These are phyloP conservation scores for Rhimphoctona megacephalus DNA, from an alignment of 2,888 invertebrate genomes.

Conservation along the genomic window DNA sequence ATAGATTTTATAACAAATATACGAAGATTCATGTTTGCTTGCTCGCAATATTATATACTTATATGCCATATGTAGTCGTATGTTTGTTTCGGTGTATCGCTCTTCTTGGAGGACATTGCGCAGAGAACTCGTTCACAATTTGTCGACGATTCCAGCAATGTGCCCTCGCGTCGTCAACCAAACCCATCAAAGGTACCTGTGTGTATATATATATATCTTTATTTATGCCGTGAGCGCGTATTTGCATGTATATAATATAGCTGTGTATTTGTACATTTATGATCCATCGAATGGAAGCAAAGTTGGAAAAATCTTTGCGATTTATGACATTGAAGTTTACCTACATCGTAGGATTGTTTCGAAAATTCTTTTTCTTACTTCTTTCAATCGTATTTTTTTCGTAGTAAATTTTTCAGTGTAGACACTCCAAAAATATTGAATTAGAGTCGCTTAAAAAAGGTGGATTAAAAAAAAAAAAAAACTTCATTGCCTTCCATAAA, in stretches of 20 bases:
- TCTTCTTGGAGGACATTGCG: conserved; percentile 53
- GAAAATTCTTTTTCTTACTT: background rate
- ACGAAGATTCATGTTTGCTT: conserved; percentile 13
- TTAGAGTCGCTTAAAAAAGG: no score
- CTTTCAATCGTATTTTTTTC: background rate
- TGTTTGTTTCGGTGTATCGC: conserved; percentile 33
- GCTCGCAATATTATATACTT: conserved; percentile 15
- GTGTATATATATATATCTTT: background rate
- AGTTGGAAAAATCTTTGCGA: conserved; percentile 39
- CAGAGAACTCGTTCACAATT: conserved; percentile 63
- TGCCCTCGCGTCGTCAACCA: conserved; percentile 44
- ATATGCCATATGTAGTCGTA: background rate
- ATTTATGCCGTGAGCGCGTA: background rate
- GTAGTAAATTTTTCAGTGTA: background rate
- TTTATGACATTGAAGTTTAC: background rate
- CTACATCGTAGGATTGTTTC: background rate
- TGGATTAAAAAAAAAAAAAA: background rate
- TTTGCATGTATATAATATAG: background rate
- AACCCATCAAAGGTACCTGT: background rate
- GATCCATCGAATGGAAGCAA: background rate
- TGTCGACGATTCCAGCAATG: conserved; percentile 61
- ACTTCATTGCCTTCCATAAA: background rate
- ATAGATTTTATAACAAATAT: background rate
- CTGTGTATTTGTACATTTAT: background rate
- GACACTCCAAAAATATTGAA: background rate